Evolutionary conservation across 2,113 vertebrate species (phyloP).

Genomic region (Beaufortia kweichowensis): DNA sequence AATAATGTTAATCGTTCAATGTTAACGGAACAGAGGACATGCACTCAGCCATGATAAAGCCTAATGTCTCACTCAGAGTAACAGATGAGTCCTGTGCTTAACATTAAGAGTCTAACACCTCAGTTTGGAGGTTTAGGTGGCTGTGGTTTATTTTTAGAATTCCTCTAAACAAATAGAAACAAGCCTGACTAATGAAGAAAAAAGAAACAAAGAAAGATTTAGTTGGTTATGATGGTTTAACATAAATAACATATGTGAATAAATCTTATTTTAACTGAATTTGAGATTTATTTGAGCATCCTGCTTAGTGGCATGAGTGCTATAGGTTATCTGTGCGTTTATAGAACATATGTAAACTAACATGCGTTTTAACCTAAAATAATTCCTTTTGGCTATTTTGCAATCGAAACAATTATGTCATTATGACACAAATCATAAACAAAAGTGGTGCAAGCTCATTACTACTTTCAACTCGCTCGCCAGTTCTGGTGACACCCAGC

Average conservation of each 20-base stretch:
- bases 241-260: too few relatives aligned
- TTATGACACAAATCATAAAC: not conserved
- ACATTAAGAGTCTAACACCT: not conserved
- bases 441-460: not conserved
- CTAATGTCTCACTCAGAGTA: constrained; percentile 11
- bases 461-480: not conserved
- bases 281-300: too few relatives aligned
- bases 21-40: constrained; percentile 6
- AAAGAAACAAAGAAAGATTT: not conserved
- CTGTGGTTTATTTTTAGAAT: constrained; percentile 23
- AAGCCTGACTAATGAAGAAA: not conserved
- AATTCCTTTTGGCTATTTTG: too few relatives aligned
- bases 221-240: too few relatives aligned
- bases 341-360: not conserved
- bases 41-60: constrained; percentile 19
- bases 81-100: constrained; percentile 10
- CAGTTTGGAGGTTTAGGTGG: not conserved
- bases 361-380: too few relatives aligned
- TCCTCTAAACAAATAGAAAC: constrained; percentile 1
- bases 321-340: not conserved
- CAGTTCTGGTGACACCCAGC: not conserved
- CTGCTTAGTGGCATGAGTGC: too few relatives aligned
- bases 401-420: not conserved
- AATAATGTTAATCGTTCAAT: constrained; percentile 28
- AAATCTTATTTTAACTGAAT: too few relatives aligned